Conservation (phyloP, 2,113 vertebrate genomes). For the Cettia cetti region DNA sequence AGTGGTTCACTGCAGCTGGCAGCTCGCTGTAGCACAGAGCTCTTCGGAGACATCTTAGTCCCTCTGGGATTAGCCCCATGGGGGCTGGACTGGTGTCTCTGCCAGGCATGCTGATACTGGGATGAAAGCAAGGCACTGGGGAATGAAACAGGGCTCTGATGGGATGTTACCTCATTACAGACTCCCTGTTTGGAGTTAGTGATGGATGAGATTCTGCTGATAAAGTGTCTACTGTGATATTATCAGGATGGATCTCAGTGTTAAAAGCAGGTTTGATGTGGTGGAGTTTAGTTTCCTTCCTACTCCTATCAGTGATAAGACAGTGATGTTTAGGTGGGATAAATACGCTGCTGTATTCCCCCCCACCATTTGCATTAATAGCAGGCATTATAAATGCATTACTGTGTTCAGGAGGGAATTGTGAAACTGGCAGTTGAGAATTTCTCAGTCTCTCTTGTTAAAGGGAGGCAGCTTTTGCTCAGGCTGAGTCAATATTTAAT, state of each 20-base stretch:
- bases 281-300: background rate
- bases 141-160: background rate
- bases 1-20: background rate
- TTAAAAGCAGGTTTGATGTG: constrained; percentile 3
- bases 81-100: background rate
- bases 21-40: background rate
- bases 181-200: background rate
- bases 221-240: background rate
- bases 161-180: background rate
- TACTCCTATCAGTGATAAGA: background rate
- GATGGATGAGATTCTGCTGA: constrained; percentile 6
- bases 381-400: background rate
- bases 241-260: background rate
- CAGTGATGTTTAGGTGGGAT: background rate
- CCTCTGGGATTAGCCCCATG: background rate
- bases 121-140: background rate
- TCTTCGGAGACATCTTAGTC: background rate
- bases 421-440: background rate
- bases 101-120: background rate
- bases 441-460: background rate
- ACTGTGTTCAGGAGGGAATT: background rate
- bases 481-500: background rate
- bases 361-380: background rate
- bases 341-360: background rate
- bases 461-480: background rate